Evolutionary conservation across 1,140 invertebrate species (phyloP).

Genomic region (Alviniconcha marisindica): DNA sequence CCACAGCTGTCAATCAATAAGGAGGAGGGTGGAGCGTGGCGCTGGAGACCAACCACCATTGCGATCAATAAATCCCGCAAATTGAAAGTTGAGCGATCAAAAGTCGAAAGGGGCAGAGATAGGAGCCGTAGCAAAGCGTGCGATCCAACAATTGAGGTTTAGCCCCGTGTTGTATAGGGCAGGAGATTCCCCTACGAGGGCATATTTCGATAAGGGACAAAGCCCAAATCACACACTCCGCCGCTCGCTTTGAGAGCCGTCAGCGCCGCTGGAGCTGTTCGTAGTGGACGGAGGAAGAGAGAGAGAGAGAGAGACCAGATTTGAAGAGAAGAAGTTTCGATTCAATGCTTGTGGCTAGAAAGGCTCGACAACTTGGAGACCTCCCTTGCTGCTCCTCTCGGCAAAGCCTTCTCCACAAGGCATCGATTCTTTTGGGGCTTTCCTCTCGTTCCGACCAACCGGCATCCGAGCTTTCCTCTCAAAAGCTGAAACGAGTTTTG

Average conservation of each 20-base stretch:
- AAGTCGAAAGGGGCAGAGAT: not conserved
- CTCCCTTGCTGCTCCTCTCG: not conserved
- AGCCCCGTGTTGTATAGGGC: not conserved
- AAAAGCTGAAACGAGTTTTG: not conserved
- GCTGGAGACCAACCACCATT: not conserved
- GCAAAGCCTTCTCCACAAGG: not conserved
- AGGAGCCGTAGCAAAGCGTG: not conserved
- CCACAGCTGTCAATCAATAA: constrained; percentile 4
- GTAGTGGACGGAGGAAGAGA: not conserved
- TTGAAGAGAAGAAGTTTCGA: not conserved
- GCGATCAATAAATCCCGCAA: constrained; percentile 30
- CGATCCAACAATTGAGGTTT: not conserved
- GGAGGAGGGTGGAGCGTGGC: not conserved
- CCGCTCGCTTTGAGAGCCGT: constrained; percentile 23
- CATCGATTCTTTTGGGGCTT: not conserved
- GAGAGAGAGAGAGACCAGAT: not conserved
- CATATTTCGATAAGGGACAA: constrained; percentile 23
- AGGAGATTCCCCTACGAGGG: not conserved
- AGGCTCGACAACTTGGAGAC: not conserved
- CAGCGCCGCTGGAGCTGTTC: not conserved
- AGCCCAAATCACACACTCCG: constrained; percentile 15
- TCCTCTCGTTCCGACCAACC: not conserved
- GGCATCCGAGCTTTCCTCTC: not conserved
- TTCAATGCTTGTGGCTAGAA: not conserved
- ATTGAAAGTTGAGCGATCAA: constrained; percentile 29